These are phyloP conservation scores for Trematocara zebra DNA, from an alignment of 2,113 vertebrate species.

Conservation along the genomic window DNA sequence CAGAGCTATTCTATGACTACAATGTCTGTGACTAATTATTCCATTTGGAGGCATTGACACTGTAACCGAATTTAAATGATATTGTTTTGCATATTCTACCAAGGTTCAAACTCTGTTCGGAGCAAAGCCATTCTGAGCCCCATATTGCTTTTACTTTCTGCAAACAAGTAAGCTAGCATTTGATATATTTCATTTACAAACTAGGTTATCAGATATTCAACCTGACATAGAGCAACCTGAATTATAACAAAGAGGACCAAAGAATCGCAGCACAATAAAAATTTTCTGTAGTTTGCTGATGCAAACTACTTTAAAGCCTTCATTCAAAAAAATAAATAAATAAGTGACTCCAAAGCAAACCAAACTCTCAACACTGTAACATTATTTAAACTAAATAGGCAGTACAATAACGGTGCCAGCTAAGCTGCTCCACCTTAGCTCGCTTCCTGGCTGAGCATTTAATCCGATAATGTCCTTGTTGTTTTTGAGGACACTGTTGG, in stretches of 20 bases:
- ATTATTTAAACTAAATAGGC: neutral
- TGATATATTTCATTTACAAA: neutral
- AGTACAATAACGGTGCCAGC: neutral
- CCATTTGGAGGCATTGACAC: neutral
- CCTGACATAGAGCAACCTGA: neutral
- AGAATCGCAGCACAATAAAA: neutral
- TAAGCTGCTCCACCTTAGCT: neutral
- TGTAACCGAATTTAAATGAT: neutral
- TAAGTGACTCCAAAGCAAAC: neutral
- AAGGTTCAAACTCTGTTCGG: neutral
- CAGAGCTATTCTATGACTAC: neutral
- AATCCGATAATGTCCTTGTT: conserved; percentile 5
- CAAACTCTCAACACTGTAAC: neutral
- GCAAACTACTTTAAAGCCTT: neutral
- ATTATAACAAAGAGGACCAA: neutral
- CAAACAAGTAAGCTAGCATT: neutral
- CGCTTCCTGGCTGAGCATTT: neutral
- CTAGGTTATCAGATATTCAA: neutral
- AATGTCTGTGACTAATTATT: conserved; percentile 16
- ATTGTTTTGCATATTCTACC: neutral
- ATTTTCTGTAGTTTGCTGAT: neutral
- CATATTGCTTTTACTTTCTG: neutral
- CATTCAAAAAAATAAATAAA: neutral
- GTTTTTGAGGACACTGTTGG: neutral
- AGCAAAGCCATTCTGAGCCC: neutral